These are phyloP conservation scores for Colistium nudipinnis DNA, from an alignment of 2,113 vertebrate species.

Conservation along the genomic window DNA sequence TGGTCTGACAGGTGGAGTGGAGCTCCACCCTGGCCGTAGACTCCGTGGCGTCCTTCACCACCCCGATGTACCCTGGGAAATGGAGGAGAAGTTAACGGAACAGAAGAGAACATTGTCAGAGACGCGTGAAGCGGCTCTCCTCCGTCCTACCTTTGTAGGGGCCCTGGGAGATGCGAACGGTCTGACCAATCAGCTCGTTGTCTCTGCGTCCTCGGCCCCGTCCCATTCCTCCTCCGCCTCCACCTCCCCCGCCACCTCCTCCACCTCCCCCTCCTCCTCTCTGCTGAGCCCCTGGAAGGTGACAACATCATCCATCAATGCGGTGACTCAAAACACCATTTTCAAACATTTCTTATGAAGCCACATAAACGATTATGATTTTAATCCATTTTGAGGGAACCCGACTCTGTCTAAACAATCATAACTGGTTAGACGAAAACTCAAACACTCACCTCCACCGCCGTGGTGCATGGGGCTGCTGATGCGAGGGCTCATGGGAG, in stretches of 20 bases:
- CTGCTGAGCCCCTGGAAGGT: constrained; percentile 70
- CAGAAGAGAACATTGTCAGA: background rate
- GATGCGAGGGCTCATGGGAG: constrained; percentile 95
- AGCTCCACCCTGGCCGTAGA: constrained; percentile 92
- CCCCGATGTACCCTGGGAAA: constrained; percentile 90
- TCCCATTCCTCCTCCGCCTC: constrained; percentile 83
- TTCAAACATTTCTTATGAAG: too few species aligned
- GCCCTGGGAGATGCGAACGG: constrained; percentile 93
- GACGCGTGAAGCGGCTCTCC: background rate
- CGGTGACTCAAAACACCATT: too few species aligned
- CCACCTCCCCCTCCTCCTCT: constrained; percentile 82
- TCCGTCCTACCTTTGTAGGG: constrained; percentile 90
- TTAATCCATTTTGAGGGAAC: too few species aligned
- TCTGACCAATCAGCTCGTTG: constrained; percentile 96
- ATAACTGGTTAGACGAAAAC: too few species aligned
- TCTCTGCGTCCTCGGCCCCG: constrained; percentile 90
- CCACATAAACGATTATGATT: too few species aligned
- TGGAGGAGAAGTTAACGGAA: background rate
- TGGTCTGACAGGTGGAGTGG: constrained; percentile 96
- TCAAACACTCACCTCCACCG: constrained; percentile 82
- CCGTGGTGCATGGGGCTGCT: constrained; percentile 95
- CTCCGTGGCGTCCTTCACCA: constrained; percentile 95
- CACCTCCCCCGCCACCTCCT: constrained; percentile 85
- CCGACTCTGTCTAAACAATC: too few species aligned
- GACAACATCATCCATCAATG: background rate